Percentiles rank a stretch among this genome's conserved stretches.
Evolutionary conservation across 2,113 vertebrate genomes (phyloP).

Genomic region (Gobio gobio): DNA sequence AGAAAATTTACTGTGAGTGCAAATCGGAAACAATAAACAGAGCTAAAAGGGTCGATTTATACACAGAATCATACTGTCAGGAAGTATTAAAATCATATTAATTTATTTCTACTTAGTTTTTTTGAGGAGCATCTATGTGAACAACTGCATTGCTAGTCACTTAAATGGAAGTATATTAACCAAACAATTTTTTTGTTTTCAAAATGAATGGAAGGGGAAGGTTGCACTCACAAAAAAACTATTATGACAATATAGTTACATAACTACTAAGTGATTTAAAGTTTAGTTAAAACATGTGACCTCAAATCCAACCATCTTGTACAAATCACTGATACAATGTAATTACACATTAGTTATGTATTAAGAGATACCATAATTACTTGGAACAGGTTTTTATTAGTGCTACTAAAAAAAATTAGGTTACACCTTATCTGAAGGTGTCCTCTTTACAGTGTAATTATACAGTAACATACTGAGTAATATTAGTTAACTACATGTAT

Average conservation of each 20-base stretch:
- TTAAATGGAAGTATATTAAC: background rate
- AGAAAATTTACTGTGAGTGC: constrained; percentile 64
- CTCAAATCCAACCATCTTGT: background rate
- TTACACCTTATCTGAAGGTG: background rate
- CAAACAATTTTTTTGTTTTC: background rate
- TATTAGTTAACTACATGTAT: background rate
- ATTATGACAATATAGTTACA: background rate
- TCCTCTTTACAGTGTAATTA: background rate
- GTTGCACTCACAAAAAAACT: background rate
- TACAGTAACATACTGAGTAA: background rate
- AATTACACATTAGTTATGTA: background rate
- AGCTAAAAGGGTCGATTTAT: background rate
- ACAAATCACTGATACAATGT: background rate
- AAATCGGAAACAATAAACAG: constrained; percentile 61
- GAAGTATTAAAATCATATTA: background rate
- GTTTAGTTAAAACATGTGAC: background rate
- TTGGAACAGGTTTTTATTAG: background rate
- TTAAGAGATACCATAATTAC: background rate
- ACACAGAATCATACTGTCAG: background rate
- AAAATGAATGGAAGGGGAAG: background rate
- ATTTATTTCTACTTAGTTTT: background rate
- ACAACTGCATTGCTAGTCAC: background rate
- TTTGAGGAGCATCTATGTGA: background rate
- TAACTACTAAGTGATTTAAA: background rate
- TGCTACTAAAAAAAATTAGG: background rate